Base-by-base conservation (phyloP, 1,140 invertebrate species). In the Achroia grisella region DNA sequence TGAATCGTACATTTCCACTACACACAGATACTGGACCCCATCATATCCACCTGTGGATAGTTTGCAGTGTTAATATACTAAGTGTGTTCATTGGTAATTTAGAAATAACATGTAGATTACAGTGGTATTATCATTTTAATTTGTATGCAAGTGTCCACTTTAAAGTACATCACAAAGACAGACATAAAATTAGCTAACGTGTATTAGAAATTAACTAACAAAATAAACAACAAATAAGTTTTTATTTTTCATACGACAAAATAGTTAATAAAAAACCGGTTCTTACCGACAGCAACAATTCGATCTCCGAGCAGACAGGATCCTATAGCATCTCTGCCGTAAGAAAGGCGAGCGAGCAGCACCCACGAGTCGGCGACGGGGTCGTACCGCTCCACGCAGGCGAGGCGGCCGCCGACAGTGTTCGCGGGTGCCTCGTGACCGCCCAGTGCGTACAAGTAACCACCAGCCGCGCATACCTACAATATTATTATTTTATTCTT, bases 1-100 rank as follows among this genome's bases (percentile, higher is more conserved):
- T 8, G 96, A 92, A 82, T 98, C 96, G 79, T 98, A 99, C 57
- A 95, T 91, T 87, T 99, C 97, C 11, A 98, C 96, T 44, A 93
- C 91, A 64, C 93, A 94, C 1, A 98, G 86, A 85, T 97, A 98
- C 49, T 93, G 91, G 65, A 94, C 93, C n/a, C 97, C 97, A 88
- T 98, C 97, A 81, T 98, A 98, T 0, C 97, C 97, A 17, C 85
- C 85, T 87, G 50, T 6, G 9, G 23, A 37, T 10, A 10, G 17
- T 34, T 4, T 15, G 6, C 2, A 23, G 2, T 3, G 17, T 3
- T 23, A 23, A 3, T 2, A 2, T 23, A 3, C 2, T 23, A 23
- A 23, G 2, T 23, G 17, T 23, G 6, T 23, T 23, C 17, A n/a
- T n/a, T n/a, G n/a, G n/a, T n/a, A n/a, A n/a, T n/a, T n/a, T n/a